Conservation (phyloP, 2,113 vertebrate species). For the Raja brachyura region DNA sequence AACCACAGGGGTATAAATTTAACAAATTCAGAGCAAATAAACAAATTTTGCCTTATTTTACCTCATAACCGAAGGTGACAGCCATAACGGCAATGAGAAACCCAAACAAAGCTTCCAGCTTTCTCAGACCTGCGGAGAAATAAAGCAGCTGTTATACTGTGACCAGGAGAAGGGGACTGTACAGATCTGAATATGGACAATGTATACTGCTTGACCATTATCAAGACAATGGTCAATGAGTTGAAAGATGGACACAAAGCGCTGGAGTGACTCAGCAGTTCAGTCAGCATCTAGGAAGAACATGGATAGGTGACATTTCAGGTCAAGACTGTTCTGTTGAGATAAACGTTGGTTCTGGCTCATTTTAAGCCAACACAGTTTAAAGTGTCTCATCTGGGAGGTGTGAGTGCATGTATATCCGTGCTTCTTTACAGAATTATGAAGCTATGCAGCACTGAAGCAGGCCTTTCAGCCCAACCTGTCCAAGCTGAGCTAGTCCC, state of each 20-base stretch:
- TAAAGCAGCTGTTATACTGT: not conserved
- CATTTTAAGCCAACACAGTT: not conserved
- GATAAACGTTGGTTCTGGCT: not conserved
- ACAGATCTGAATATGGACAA: no score
- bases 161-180: no score
- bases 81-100: slow-evolving; percentile 17
- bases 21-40: not conserved
- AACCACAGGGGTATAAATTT: no score
- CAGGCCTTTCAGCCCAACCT: no score
- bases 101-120: slow-evolving; percentile 28
- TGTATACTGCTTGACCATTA: not conserved
- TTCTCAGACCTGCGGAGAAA: slow-evolving; percentile 19
- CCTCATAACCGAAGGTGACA: slow-evolving; percentile 11
- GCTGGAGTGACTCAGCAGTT: no score
- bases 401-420: not conserved
- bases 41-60: not conserved
- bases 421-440: not conserved
- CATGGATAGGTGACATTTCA: no score
- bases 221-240: not conserved
- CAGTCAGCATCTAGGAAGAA: no score
- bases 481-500: no score
- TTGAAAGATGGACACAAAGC: no score
- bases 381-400: not conserved
- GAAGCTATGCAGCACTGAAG: no score
- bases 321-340: no score